Conservation (phyloP, 1,140 invertebrate genomes). For the Acromyrmex charruanus region DNA sequence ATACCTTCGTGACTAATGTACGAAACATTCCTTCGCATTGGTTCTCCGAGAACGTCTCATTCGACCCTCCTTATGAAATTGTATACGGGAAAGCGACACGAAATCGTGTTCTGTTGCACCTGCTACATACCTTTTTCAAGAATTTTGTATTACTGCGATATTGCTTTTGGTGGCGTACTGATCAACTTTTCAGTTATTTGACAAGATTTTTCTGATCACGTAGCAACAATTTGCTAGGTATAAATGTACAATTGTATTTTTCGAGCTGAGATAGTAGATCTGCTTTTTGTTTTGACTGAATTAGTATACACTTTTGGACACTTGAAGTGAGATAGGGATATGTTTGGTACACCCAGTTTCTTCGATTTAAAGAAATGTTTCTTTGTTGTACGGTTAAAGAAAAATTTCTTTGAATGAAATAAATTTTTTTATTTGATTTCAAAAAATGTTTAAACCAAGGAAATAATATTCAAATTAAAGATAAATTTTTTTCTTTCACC, state of each 20-base stretch:
- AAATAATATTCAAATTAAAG: no score
- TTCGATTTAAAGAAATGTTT: no score
- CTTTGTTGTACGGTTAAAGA: no score
- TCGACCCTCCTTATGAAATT: constrained; percentile 51
- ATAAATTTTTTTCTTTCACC: no score
- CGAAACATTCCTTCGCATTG: constrained; percentile 48
- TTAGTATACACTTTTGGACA: no score
- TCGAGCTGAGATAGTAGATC: no score
- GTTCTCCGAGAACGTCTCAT: constrained; percentile 34
- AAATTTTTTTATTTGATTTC: no score
- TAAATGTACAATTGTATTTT: not conserved
- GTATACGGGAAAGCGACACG: not conserved
- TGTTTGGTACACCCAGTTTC: no score
- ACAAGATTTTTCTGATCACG: not conserved
- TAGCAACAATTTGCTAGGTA: not conserved
- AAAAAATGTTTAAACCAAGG: no score
- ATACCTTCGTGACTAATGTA: constrained; percentile 65
- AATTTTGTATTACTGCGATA: not conserved
- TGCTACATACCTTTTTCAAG: not conserved
- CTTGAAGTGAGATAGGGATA: no score
- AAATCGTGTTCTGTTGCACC: constrained; percentile 19
- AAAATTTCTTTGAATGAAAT: no score
- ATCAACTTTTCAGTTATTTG: not conserved
- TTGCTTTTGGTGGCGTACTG: not conserved
- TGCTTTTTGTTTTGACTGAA: no score